Evolutionary conservation across 2,888 invertebrate genomes (phyloP), one percentile per base, ranked within the genome.

Genomic region (Cantharis rustica): DNA sequence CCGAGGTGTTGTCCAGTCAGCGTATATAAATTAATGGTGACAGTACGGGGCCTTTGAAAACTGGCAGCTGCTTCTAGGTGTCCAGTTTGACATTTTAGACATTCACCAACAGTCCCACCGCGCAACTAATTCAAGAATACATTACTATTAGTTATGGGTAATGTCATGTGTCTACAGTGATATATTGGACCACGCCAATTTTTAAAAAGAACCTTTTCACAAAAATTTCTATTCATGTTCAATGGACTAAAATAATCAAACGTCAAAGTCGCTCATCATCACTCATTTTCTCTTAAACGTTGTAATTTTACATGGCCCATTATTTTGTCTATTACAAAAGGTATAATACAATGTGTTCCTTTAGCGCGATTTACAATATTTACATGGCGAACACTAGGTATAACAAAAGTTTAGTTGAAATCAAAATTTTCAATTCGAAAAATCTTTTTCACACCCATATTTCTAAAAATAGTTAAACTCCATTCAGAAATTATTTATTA

Each of bases 141-240:
- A 88, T 87, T 85, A 84, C 85, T 85, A 86, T 88, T 87, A 87
- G 87, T 87, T 86, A 87, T 87, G 87, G 87, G 85, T 85, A 87
- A 83, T 82, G 84, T 84, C 85, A 85, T 86, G 84, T 84, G 83
- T 80, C 79, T 81, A 79, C 82, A 84, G 86, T 87, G 87, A 87
- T 87, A 86, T 87, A 87, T 87, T 85, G 83, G 83, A 83, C 83
- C 83, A 84, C 81, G 82, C 80, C 80, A 81, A 81, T 82, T 83
- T 82, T 83, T 80, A 76, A 81, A 81, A 80, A 82, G 80, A 80
- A 79, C 80, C 80, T 80, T 81, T 78, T 80, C 82, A 83, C 81
- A 84, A 84, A 82, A 81, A 81, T 79, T 81, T 82, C 82, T 80
- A 81, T 80, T 82, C 80, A 80, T 81, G 82, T 79, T 83, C 84